Evolutionary conservation across 2,797 vertebrate genomes (phyloP).

Genomic region (Onychomys leucogaster): DNA sequence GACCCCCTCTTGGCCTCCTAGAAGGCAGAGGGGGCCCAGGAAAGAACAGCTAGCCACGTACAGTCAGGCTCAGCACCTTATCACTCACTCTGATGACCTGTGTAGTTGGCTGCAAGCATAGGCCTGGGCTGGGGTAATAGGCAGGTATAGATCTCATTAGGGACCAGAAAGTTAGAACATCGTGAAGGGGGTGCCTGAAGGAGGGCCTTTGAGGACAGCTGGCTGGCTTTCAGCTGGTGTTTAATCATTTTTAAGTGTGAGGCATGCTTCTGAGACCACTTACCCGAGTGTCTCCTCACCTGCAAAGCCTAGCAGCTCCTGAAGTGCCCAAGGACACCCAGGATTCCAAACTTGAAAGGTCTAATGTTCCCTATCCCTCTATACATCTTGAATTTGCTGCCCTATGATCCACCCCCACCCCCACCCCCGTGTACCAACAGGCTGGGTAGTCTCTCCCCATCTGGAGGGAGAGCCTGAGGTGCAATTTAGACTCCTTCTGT

Average conservation of each 20-base stretch:
- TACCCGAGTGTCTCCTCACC: not conserved
- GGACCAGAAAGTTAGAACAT: not conserved
- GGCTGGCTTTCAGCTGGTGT: not conserved
- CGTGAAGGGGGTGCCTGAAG: accelerated
- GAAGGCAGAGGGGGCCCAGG: not conserved
- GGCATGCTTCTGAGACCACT: not conserved
- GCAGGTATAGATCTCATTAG: not conserved
- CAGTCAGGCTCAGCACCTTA: not conserved
- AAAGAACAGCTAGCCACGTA: not conserved
- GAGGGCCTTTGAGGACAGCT: accelerated
- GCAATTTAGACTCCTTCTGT: too few species aligned
- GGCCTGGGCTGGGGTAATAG: not conserved
- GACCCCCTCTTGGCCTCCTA: accelerated
- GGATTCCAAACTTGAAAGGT: not conserved
- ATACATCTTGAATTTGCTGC: not conserved
- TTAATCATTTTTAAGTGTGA: not conserved
- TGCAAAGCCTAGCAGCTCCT: not conserved
- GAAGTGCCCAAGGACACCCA: not conserved
- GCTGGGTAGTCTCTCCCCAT: not conserved
- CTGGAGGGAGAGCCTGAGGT: not conserved
- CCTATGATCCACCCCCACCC: not conserved
- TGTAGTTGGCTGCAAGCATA: not conserved
- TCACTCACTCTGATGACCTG: not conserved
- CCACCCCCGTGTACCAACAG: accelerated
- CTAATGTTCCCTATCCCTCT: not conserved